phyloP scores from a whole-genome alignment of 2,113 vertebrate species.

The Leiothrix lutea region DNA sequence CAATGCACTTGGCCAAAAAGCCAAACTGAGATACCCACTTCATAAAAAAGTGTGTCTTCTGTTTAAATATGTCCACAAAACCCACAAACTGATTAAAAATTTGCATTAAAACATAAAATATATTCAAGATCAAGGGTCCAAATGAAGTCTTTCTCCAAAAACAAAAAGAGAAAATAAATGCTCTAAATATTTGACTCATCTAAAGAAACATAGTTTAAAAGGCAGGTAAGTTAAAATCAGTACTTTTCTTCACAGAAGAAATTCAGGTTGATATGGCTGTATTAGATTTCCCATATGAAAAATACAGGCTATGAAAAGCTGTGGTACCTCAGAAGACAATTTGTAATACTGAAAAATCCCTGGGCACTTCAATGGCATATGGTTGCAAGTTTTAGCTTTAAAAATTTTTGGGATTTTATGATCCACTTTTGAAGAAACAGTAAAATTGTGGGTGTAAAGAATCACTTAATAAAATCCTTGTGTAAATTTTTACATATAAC shows the following conservation, averaged over 20 bases:
- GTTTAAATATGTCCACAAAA: neutral
- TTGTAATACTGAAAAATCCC: neutral
- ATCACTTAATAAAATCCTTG: conserved; percentile 30
- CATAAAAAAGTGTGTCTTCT: neutral
- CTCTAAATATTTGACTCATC: neutral
- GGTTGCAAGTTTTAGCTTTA: neutral
- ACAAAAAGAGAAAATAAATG: fast-evolving
- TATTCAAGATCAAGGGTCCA: neutral
- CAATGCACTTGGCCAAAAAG: neutral
- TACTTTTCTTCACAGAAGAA: neutral
- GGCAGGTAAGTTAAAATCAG: neutral
- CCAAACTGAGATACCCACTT: neutral
- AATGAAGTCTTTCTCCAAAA: neutral
- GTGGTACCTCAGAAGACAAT: neutral
- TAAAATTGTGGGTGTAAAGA: conserved; percentile 20
- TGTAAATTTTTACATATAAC: neutral
- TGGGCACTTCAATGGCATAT: neutral
- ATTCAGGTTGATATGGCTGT: neutral
- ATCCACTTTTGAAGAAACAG: conserved; percentile 32
- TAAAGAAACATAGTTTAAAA: neutral
- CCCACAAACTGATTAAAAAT: neutral
- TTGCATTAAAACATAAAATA: neutral
- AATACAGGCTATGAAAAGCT: neutral
- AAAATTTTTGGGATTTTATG: neutral
- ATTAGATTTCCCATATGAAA: neutral